Conservation (phyloP, 2,113 vertebrate genomes). For the Myxocyprinus asiaticus region DNA sequence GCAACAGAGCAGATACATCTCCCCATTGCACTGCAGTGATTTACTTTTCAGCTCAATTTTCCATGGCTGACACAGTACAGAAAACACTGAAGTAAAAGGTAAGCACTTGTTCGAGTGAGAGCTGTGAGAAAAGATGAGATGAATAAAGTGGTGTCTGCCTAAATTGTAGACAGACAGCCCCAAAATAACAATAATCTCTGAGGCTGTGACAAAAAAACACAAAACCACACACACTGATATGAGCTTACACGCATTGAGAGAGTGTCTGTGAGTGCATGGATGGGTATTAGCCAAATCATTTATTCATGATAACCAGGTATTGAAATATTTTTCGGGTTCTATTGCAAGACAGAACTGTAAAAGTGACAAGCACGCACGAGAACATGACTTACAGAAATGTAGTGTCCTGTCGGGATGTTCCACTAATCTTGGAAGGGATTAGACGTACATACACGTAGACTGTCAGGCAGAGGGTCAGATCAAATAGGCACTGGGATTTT, state of each 20-base stretch:
- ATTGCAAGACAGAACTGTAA: conserved; percentile 17
- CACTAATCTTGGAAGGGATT: conserved; percentile 53
- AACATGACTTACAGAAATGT: conserved; percentile 46
- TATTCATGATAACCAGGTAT: conserved; percentile 25
- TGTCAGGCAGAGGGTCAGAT: conserved; percentile 26
- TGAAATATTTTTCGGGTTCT: background rate
- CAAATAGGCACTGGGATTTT: conserved; percentile 24
- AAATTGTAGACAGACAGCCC: conserved; percentile 13
- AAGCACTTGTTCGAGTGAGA: background rate
- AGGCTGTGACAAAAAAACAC: background rate
- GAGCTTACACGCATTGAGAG: background rate
- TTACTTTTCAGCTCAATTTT: conserved; percentile 15
- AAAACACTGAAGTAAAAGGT: background rate
- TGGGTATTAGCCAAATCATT: conserved; percentile 38
- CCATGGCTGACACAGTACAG: background rate
- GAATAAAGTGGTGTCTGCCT: background rate
- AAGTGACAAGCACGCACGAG: conserved; percentile 7
- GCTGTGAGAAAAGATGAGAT: conserved; percentile 7
- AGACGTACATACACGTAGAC: conserved; percentile 19
- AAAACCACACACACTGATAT: background rate
- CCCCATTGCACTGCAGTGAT: conserved; percentile 12
- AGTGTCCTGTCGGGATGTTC: conserved; percentile 34
- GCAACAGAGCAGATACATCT: conserved; percentile 18
- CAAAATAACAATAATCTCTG: conserved; percentile 9
- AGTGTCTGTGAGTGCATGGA: conserved; percentile 1